These are phyloP conservation scores for Chirona hameri DNA, from an alignment of 2,888 invertebrate genomes.

Conservation along the genomic window DNA sequence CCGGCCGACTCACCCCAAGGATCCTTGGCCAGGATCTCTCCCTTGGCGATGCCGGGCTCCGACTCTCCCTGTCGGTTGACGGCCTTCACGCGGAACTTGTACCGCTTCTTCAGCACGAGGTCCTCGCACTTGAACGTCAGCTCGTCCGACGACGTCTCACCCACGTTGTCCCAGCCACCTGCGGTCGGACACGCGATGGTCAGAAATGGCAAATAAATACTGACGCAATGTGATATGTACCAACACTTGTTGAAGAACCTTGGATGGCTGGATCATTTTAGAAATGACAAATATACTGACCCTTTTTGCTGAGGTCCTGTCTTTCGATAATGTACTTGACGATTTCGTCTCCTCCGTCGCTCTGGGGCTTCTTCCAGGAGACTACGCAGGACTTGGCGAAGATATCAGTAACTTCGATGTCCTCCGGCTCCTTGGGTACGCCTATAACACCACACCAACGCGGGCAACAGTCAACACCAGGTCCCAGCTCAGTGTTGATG, in stretches of 20 bases:
- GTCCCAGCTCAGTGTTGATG: too few species aligned
- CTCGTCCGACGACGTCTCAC: slow-evolving; percentile 68
- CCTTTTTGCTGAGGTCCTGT: slow-evolving; percentile 56
- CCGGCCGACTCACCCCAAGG: slow-evolving; percentile 72
- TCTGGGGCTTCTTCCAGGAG: slow-evolving; percentile 77
- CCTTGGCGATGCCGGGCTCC: slow-evolving; percentile 81
- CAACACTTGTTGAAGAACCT: too few species aligned
- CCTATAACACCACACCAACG: slow-evolving; percentile 40
- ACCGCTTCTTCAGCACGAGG: slow-evolving; percentile 82
- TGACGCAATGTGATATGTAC: too few species aligned
- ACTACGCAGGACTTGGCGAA: slow-evolving; percentile 49
- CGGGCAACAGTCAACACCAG: too few species aligned
- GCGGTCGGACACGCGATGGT: not conserved
- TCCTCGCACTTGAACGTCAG: slow-evolving; percentile 80
- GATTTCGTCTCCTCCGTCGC: slow-evolving; percentile 84
- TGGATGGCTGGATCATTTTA: too few species aligned
- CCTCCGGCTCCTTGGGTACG: slow-evolving; percentile 48
- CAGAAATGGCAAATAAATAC: too few species aligned
- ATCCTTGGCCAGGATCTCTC: slow-evolving; percentile 89
- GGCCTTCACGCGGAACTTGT: slow-evolving; percentile 85
- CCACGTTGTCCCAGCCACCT: slow-evolving; percentile 79
- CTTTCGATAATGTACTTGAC: slow-evolving; percentile 84
- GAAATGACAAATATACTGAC: slow-evolving; percentile 39
- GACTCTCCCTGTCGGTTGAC: slow-evolving; percentile 90
- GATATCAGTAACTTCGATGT: slow-evolving; percentile 48